Conservation (phyloP, 2,888 invertebrate species). For the Coelopa pilipes region DNA sequence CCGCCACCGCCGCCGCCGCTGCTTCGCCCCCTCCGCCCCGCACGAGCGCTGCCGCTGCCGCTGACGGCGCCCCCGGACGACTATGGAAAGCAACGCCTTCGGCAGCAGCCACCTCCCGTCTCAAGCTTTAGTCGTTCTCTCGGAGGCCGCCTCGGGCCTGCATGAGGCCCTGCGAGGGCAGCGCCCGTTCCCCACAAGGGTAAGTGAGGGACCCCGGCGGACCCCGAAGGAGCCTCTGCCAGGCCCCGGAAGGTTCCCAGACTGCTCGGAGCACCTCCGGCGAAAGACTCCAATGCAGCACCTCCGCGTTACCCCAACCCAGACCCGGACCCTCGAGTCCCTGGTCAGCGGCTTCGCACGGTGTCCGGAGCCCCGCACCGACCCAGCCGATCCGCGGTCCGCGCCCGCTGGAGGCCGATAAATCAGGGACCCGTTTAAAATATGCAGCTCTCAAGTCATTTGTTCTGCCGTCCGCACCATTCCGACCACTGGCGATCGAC, state of each 20-base stretch:
- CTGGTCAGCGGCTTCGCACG: no score
- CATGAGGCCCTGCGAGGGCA: slow-evolving; percentile 81
- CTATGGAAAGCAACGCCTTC: slow-evolving; percentile 82
- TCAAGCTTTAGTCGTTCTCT: slow-evolving; percentile 79
- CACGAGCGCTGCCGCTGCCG: neutral
- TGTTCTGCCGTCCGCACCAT: slow-evolving; percentile 9
- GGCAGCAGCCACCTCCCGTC: slow-evolving; percentile 79
- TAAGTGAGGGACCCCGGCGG: slow-evolving; percentile 59
- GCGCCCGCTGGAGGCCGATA: slow-evolving; percentile 13
- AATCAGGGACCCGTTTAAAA: slow-evolving; percentile 30
- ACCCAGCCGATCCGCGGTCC: no score
- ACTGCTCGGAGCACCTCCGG: no score
- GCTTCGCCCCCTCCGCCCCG: no score
- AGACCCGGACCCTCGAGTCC: no score
- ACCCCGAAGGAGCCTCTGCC: neutral
- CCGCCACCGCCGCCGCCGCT: slow-evolving; percentile 7
- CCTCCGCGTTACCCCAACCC: no score
- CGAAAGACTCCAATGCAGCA: neutral
- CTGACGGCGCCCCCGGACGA: slow-evolving; percentile 42
- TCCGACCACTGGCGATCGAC: neutral
- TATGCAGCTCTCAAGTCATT: slow-evolving; percentile 37
- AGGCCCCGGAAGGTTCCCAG: no score
- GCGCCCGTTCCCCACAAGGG: slow-evolving; percentile 80
- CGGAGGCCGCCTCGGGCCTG: slow-evolving; percentile 79
- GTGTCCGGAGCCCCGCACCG: no score